phyloP scores from a whole-genome alignment of 2,888 invertebrate species.

The Caenorhabditis imperialis region DNA sequence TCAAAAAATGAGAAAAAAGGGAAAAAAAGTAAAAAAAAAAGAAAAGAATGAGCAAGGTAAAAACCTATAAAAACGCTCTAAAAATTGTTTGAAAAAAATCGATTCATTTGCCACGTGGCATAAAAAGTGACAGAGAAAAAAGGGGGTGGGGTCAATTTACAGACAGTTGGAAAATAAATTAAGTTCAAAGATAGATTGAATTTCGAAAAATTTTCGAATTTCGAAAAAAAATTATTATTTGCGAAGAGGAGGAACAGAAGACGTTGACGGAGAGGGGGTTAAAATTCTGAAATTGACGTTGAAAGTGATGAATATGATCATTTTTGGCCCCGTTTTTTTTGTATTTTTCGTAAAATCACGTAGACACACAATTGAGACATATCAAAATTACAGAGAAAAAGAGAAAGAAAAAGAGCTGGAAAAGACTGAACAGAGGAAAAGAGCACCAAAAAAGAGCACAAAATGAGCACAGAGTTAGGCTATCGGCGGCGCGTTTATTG shows the following conservation, averaged over 20 bases:
- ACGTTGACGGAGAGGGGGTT: background rate
- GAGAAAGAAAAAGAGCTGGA: conserved; percentile 3
- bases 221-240: too few species aligned
- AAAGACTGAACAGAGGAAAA: conserved; percentile 12
- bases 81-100: too few species aligned
- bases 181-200: too few species aligned
- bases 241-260: conserved; percentile 2
- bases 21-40: too few species aligned
- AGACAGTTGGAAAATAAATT: too few species aligned
- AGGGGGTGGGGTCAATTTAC: conserved; percentile 25
- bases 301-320: too few species aligned
- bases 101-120: too few species aligned
- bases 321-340: too few species aligned
- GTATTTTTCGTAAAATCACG: conserved; percentile 2
- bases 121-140: background rate
- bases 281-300: background rate
- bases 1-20: too few species aligned
- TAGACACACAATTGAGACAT: background rate
- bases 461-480: conserved; percentile 7
- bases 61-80: too few species aligned
- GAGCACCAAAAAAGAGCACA: background rate
- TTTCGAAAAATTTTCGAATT: too few species aligned
- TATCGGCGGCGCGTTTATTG: conserved; percentile 29
- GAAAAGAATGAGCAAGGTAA: too few species aligned
- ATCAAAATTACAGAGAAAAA: conserved; percentile 3